phyloP scores from a whole-genome alignment of 1,140 invertebrate genomes.

The Tyrophagus putrescentiae region DNA sequence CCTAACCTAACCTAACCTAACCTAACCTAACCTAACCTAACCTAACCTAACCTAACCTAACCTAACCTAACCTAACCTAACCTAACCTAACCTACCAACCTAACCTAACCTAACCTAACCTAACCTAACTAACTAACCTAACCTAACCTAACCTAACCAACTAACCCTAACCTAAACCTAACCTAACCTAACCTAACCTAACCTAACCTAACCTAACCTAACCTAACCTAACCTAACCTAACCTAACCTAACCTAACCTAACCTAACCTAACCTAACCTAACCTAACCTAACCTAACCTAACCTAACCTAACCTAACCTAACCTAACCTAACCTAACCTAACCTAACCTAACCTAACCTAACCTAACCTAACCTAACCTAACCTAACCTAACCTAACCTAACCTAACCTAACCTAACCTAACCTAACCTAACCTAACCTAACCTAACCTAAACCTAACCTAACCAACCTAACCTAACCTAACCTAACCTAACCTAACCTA shows the following conservation, averaged over 20 bases:
- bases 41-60: conserved; percentile 25
- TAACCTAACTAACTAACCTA: too few relatives aligned
- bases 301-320: conserved; percentile 21
- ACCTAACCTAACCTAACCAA: too few relatives aligned
- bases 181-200: conserved; percentile 26
- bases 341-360: conserved; percentile 28
- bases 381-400: conserved; percentile 23
- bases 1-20: conserved; percentile 21
- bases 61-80: conserved; percentile 26
- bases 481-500: too few relatives aligned
- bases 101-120: conserved; percentile 21
- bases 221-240: conserved; percentile 26
- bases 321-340: conserved; percentile 24
- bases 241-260: conserved; percentile 26
- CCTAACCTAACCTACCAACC: conserved; percentile 25
- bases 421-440: neutral
- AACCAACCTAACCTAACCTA: too few relatives aligned
- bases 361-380: conserved; percentile 26
- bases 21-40: conserved; percentile 25
- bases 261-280: conserved; percentile 27
- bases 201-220: conserved; percentile 24
- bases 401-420: conserved; percentile 25
- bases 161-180: conserved; percentile 21
- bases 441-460: neutral
- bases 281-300: conserved; percentile 21